Evolutionary conservation across 2,797 vertebrate species (phyloP).

Genomic region (Periparus ater): DNA sequence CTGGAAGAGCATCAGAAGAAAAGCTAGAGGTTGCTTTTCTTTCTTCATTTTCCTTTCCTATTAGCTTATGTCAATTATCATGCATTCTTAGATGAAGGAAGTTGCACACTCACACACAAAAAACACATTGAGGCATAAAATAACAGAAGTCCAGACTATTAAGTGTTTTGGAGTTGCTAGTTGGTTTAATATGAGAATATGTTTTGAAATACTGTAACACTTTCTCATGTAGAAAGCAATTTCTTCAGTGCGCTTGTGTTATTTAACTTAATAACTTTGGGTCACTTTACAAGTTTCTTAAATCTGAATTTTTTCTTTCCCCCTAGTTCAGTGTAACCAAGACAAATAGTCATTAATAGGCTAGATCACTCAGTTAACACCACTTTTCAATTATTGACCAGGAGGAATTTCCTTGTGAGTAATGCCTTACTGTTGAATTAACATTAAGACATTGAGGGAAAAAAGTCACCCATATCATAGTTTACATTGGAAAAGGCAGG

Average conservation of each 20-base stretch:
- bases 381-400: neutral
- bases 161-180: neutral
- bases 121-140: neutral
- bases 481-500: slow-evolving; percentile 43
- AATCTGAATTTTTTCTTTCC: neutral
- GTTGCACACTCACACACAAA: neutral
- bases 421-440: slow-evolving; percentile 19
- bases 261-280: neutral
- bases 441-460: neutral
- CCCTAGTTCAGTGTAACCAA: neutral
- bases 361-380: neutral
- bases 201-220: neutral
- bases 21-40: neutral
- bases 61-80: neutral
- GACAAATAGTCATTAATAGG: neutral
- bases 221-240: neutral
- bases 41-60: neutral
- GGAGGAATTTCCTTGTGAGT: neutral
- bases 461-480: slow-evolving; percentile 6
- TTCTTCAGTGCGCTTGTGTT: neutral
- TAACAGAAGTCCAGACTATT: neutral
- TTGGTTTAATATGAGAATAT: neutral
- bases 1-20: rapidly evolving
- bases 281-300: neutral
- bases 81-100: neutral